These are phyloP conservation scores for Nymphalis c-album DNA, from an alignment of 2,888 invertebrate genomes.

Conservation along the genomic window DNA sequence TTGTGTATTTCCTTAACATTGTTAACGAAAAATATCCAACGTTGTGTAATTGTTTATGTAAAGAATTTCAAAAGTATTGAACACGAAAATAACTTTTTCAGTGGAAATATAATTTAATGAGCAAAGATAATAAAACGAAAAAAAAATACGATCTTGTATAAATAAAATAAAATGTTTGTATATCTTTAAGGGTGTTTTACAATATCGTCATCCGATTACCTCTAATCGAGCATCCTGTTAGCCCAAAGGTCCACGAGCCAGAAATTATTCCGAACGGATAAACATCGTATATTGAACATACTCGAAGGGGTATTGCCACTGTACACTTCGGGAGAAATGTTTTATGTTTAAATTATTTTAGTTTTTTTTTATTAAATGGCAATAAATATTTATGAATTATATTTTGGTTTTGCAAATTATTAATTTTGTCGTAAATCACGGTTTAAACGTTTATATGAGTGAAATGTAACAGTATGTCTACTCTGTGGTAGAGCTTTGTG, in stretches of 20 bases:
- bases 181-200: neutral
- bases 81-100: neutral
- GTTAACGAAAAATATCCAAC: too few species aligned
- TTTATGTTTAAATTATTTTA: conserved; percentile 2
- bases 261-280: conserved; percentile 40
- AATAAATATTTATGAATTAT: too few species aligned
- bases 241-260: conserved; percentile 11
- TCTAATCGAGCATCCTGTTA: conserved; percentile 9
- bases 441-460: too few species aligned
- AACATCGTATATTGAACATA: conserved; percentile 33
- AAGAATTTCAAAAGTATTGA: too few species aligned
- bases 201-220: conserved; percentile 11
- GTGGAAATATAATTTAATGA: neutral
- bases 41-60: too few species aligned
- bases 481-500: too few species aligned
- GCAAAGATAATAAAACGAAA: neutral
- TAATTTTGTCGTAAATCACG: too few species aligned
- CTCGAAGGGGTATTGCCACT: conserved; percentile 1
- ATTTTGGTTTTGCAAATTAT: too few species aligned
- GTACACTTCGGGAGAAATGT: conserved; percentile 5
- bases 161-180: neutral
- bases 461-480: too few species aligned
- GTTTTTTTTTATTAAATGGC: too few species aligned
- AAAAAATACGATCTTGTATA: neutral
- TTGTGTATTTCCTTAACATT: too few species aligned